Evolutionary conservation across 2,797 vertebrate genomes (phyloP).

Genomic region (Lindbergichthys nudifrons): DNA sequence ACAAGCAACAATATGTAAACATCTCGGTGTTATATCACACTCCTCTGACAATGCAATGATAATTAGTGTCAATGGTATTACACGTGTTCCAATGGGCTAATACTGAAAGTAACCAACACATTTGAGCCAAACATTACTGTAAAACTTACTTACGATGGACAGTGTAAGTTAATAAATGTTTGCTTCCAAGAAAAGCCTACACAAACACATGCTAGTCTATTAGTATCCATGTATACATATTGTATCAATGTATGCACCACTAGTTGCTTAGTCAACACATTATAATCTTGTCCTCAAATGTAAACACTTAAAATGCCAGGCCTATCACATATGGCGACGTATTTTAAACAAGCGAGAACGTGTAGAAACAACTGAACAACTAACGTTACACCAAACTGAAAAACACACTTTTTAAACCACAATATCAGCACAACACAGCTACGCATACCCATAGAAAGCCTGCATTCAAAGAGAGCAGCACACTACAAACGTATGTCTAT

Average conservation of each 20-base stretch:
- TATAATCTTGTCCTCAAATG: background rate
- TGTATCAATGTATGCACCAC: background rate
- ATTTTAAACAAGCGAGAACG: background rate
- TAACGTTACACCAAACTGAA: background rate
- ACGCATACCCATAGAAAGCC: background rate
- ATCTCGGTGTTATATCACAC: constrained; percentile 13
- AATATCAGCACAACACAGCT: background rate
- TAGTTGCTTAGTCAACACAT: background rate
- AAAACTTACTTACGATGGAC: background rate
- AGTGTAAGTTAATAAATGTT: background rate
- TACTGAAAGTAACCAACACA: background rate
- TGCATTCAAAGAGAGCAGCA: background rate
- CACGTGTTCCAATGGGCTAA: background rate
- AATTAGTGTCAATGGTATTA: constrained; percentile 19
- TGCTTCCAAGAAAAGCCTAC: background rate
- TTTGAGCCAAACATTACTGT: background rate
- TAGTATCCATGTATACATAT: background rate
- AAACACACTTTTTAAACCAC: background rate
- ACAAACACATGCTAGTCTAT: background rate
- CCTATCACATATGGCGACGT: background rate
- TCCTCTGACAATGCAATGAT: constrained; percentile 9
- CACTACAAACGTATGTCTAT: background rate
- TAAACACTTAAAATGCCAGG: background rate
- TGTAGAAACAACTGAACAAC: background rate
- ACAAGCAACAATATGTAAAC: constrained; percentile 32